Evolutionary conservation across 37 sponge, comb jelly and placozoan species (phyloP), one percentile per base, ranked within the genome.

Genomic region (Halichondria panicea): DNA sequence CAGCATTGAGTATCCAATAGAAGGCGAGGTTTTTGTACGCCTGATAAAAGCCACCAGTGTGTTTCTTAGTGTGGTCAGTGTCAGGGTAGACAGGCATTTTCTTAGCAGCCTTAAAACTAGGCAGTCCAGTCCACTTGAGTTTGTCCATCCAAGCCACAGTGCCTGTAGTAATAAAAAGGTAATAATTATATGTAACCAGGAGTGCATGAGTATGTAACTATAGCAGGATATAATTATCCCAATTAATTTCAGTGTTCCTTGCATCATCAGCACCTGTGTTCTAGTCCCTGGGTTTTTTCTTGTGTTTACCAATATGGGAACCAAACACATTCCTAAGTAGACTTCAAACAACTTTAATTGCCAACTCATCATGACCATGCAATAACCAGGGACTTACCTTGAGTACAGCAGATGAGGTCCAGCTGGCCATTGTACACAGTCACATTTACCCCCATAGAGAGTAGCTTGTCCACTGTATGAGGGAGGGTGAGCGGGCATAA

Each of bases 1-100:
- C 91, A 43, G 91, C 91, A 38, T 91, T 86, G 57, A 91, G 12
- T 41, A 91, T 76, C 82, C 82, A 85, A 63, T 73, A 91, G 74
- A 91, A 85, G 30, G 52, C 11, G 30, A 91, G 62, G 53, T 91
- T 85, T 42, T 71, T 9, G 50, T 85, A 81, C 0, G 40, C 8
- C 61, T 91, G 86, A 3, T 54, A 35, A 34, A 91, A 91, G 42
- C 68, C 87, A 32, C 87, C 91, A 46, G 87, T 86, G 35, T 80
- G 31, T 37, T 71, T 48, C 21, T 44, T 66, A 33, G 72, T 68
- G 50, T 71, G 22, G 19, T 74, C 74, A 53, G 83, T 61, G 8
- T 76, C 70, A 7, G 87, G 68, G 48, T 86, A 85, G 24, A 86
- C 61, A 3, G 91, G 91, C 0, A 39, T 40, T 28, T 77, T 54